Evolutionary conservation across 2,113 vertebrate species (phyloP).

Genomic region (Rynchops niger): DNA sequence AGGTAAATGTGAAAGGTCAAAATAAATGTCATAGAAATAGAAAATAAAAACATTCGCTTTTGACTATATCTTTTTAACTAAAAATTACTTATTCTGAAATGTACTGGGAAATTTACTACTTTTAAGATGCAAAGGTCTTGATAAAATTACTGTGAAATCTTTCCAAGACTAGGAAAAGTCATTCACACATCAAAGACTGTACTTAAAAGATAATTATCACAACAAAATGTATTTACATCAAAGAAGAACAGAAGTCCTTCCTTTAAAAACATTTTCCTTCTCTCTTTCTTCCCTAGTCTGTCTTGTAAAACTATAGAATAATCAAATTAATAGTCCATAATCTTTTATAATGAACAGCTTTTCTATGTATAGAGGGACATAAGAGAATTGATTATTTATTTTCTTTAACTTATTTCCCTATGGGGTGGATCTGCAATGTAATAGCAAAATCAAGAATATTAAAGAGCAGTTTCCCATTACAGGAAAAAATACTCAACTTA

Average conservation of each 20-base stretch:
- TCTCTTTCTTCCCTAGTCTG: neutral
- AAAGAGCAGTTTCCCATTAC: neutral
- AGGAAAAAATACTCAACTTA: neutral
- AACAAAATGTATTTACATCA: neutral
- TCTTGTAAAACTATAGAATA: neutral
- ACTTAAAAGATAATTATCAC: neutral
- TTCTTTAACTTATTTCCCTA: neutral
- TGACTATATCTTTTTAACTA: neutral
- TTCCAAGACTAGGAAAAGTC: neutral
- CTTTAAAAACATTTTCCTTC: neutral
- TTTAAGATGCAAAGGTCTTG: neutral
- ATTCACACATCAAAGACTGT: neutral
- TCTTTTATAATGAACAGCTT: neutral
- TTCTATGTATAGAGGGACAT: neutral
- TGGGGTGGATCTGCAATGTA: neutral
- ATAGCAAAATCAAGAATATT: neutral
- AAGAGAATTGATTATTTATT: neutral
- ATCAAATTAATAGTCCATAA: neutral
- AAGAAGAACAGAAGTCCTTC: neutral
- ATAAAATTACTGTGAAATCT: conserved; percentile 38
- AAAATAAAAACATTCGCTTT: neutral
- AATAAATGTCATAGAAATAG: conserved; percentile 9
- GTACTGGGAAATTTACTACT: neutral
- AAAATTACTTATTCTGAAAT: neutral
- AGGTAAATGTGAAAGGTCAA: conserved; percentile 17